Evolutionary conservation across 2,888 invertebrate genomes (phyloP), one percentile per base, ranked within the genome.

Genomic region (Microctonus hyperodae): DNA sequence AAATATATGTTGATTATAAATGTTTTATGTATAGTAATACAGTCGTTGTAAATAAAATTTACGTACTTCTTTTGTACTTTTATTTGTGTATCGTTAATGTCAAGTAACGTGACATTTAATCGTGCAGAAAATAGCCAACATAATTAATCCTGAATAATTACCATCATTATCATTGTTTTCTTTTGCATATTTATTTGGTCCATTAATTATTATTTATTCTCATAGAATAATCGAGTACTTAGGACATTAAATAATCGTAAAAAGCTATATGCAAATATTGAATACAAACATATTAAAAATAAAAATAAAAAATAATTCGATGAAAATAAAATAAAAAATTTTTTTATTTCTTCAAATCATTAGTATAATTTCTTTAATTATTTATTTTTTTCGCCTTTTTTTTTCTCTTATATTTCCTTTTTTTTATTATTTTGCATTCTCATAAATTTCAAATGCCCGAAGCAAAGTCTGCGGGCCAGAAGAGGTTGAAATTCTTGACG

Each of bases 401-500:
- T 7, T 6, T 20, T n/a, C 1, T n/a, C 16, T 16, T 20, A 44
- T 1, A 6, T 16, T 44, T n/a, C n/a, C n/a, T n/a, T 16, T 4
- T n/a, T 44, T n/a, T 44, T 9, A 7, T 44, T 44, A 37, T 16
- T 56, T 16, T 16, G 20, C 13, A 9, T 13, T 37, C 11, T 7
- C 20, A 33, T n/a, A 31, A 35, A 35, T 33, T 33, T 57, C 22
- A 37, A 10, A 57, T 33, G 22, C 20, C 20, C 10, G 22, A 37
- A 51, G 31, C 16, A 48, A 58, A 37, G 23, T 55, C 63, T 40
- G 58, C 10, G 35, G 31, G 16, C 44, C 37, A 48, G 13, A 28
- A 53, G 22, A 53, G 44, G 64, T 61, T 31, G 56, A 66, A 57
- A 67, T 63, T 65, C 55, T 44, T 56, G 50, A 53, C 53, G 50